Conservation (phyloP, 1,140 invertebrate genomes). For the Mamestra configurata region DNA sequence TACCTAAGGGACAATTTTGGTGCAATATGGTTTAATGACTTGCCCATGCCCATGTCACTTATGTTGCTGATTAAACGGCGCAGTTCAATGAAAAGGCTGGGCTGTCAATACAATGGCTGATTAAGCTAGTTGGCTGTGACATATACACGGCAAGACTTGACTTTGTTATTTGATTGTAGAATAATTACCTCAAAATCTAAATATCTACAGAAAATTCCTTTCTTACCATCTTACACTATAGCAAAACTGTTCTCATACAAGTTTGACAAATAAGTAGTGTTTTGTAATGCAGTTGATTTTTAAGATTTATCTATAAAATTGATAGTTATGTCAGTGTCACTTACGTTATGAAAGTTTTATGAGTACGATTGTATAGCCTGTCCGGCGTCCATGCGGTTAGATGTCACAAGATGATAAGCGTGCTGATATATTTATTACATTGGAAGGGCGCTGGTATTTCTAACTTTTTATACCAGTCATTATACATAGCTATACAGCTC, state of each 20-base stretch:
- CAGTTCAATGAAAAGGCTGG: too few relatives aligned
- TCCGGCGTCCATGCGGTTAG: conserved; percentile 23
- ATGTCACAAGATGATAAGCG: conserved; percentile 40
- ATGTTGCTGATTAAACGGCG: too few relatives aligned
- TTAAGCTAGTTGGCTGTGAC: too few relatives aligned
- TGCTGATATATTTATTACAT: conserved; percentile 39
- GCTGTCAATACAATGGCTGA: too few relatives aligned
- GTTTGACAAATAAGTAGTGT: neutral
- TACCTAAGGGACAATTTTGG: too few relatives aligned
- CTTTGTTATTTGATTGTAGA: too few relatives aligned
- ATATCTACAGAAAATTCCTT: too few relatives aligned
- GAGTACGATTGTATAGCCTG: conserved; percentile 41
- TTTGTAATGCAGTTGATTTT: neutral
- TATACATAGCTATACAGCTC: neutral
- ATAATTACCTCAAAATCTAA: too few relatives aligned
- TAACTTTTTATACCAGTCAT: conserved; percentile 1
- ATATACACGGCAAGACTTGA: too few relatives aligned
- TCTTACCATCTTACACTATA: neutral
- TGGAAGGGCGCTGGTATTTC: conserved; percentile 23
- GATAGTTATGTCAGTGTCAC: conserved; percentile 31
- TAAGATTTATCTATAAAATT: conserved; percentile 31
- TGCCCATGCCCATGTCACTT: too few relatives aligned
- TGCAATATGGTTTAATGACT: too few relatives aligned
- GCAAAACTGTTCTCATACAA: neutral
- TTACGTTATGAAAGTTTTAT: conserved; percentile 41